These are phyloP conservation scores for Holothuria glaberrima DNA, from an alignment of 35 echinoderm and acorn worm genomes.

Conservation along the genomic window DNA sequence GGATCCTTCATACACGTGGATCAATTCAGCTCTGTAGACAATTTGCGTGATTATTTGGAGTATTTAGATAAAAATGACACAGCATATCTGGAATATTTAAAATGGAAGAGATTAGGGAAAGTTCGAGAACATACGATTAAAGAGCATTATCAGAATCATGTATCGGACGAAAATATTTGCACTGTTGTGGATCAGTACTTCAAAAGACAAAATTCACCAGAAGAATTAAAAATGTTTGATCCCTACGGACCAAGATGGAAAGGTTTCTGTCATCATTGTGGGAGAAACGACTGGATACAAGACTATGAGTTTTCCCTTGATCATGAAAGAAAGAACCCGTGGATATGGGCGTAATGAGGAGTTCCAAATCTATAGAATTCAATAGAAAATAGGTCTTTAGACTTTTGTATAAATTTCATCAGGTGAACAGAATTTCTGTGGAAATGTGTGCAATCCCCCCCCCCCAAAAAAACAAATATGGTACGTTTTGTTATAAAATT, in stretches of 20 bases:
- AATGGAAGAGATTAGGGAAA: constrained; percentile 41
- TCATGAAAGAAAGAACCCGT: not conserved
- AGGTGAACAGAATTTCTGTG: too few relatives aligned
- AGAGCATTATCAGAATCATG: constrained; percentile 5
- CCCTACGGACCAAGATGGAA: constrained; percentile 19
- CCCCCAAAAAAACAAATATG: too few relatives aligned
- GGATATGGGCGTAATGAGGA: not conserved
- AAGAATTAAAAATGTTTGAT: not conserved
- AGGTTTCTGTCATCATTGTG: constrained; percentile 1
- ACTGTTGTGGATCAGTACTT: not conserved
- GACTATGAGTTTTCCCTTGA: not conserved
- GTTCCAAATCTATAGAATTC: too few relatives aligned
- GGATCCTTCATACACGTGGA: constrained; percentile 75
- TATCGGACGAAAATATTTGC: not conserved
- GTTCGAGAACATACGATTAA: not conserved
- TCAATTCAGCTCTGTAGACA: constrained; percentile 54
- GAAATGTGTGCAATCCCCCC: too few relatives aligned
- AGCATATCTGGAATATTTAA: constrained; percentile 59
- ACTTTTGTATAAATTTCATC: too few relatives aligned
- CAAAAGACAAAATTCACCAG: not conserved
- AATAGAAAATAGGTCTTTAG: too few relatives aligned
- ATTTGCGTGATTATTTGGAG: constrained; percentile 46
- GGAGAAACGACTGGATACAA: not conserved
- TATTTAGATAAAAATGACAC: constrained; percentile 40
- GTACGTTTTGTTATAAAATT: too few relatives aligned